A percentile compares a stretch with the other conserved stretches of the same genome.
phyloP scores from a whole-genome alignment of 2,113 vertebrate genomes.

The Cygnus buccinator region DNA sequence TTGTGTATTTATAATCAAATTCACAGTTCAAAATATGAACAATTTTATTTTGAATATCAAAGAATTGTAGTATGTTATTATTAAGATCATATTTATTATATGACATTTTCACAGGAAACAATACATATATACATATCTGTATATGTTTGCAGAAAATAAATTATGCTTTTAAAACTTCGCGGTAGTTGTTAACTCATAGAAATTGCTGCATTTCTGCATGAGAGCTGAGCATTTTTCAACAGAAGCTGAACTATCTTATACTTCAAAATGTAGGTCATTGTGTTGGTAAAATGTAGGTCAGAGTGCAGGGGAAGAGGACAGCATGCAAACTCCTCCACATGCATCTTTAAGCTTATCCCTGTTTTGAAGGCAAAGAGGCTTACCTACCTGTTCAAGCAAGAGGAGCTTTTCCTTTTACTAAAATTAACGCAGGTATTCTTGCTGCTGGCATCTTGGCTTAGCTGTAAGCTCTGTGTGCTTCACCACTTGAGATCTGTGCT shows the following conservation, averaged over 20 bases:
- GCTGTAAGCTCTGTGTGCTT: neutral
- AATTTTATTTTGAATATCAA: constrained; percentile 41
- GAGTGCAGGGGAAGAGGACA: constrained; percentile 56
- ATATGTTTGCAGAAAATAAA: constrained; percentile 26
- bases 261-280: constrained; percentile 59
- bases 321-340: constrained; percentile 56
- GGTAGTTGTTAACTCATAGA: neutral
- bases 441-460: constrained; percentile 37
- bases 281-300: constrained; percentile 60
- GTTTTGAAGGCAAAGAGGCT: constrained; percentile 66
- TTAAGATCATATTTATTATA: neutral
- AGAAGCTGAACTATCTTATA: constrained; percentile 42
- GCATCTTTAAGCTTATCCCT: constrained; percentile 71
- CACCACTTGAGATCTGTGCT: constrained; percentile 16
- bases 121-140: constrained; percentile 8
- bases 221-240: neutral
- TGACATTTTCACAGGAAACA: neutral
- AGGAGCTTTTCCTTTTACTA: constrained; percentile 73
- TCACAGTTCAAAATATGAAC: neutral
- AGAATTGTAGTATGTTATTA: neutral
- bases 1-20: neutral
- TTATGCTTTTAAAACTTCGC: neutral
- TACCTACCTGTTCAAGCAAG: constrained; percentile 63
- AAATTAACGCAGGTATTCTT: constrained; percentile 57
- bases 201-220: neutral